phyloP scores from a whole-genome alignment of 2,797 vertebrate species.

The Diplodus sargus region DNA sequence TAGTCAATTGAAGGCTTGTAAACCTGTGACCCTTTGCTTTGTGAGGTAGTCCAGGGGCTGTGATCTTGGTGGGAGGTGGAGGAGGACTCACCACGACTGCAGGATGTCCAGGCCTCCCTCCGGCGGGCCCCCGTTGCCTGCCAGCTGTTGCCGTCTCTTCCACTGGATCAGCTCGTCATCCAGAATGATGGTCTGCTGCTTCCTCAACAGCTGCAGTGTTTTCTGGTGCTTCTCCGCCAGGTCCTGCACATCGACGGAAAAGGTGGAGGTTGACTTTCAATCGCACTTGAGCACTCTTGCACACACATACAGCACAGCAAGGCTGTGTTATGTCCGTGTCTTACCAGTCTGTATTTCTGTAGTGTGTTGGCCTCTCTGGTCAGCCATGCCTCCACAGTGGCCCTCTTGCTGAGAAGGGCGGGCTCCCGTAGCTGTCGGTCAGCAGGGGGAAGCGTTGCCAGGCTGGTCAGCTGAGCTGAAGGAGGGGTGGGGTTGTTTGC shows the following conservation, averaged over 20 bases:
- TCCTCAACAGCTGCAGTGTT: slow-evolving; percentile 93
- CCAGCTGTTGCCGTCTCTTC: slow-evolving; percentile 97
- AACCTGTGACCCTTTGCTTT: slow-evolving; percentile 60
- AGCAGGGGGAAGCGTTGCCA: slow-evolving; percentile 91
- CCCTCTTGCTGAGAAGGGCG: slow-evolving; percentile 92
- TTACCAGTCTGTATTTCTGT: slow-evolving; percentile 97
- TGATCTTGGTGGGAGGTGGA: slow-evolving; percentile 61
- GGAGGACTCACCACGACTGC: slow-evolving; percentile 90
- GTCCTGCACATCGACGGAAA: slow-evolving; percentile 81
- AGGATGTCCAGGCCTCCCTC: slow-evolving; percentile 95
- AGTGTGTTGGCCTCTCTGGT: slow-evolving; percentile 96
- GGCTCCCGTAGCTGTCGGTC: slow-evolving; percentile 91
- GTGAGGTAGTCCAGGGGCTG: slow-evolving; percentile 31
- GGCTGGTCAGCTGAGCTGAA: slow-evolving; percentile 92
- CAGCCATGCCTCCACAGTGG: slow-evolving; percentile 94
- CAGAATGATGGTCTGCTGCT: slow-evolving; percentile 97
- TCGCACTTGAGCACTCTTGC: background rate
- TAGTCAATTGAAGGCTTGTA: slow-evolving; percentile 51
- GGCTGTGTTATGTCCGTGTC: slow-evolving; percentile 4
- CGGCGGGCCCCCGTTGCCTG: slow-evolving; percentile 92
- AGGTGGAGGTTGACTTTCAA: background rate
- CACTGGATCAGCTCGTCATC: slow-evolving; percentile 98
- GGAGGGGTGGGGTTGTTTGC: slow-evolving; percentile 23
- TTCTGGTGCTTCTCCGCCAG: slow-evolving; percentile 97
- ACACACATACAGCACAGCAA: background rate